Evolutionary conservation across 2,888 invertebrate species (phyloP).

Genomic region (Rhamphomyia laevipes): DNA sequence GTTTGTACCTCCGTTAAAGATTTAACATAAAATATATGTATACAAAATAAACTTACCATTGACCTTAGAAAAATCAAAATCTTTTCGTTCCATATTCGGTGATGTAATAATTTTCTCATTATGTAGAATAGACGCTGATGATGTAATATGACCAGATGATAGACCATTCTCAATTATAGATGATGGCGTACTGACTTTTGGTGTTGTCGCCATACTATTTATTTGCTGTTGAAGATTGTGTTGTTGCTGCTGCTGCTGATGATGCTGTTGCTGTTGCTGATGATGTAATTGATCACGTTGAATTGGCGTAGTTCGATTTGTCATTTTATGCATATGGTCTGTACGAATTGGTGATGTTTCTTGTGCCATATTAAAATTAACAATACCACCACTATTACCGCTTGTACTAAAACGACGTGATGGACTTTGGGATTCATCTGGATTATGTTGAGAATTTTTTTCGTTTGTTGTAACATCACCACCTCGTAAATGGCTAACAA

Average conservation of each 20-base stretch:
- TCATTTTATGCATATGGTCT: neutral
- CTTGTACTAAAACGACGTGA: neutral
- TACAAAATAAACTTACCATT: conserved; percentile 32
- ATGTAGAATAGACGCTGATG: conserved; percentile 19
- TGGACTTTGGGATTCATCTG: neutral
- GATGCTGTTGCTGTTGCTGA: conserved; percentile 11
- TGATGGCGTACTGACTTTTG: conserved; percentile 27
- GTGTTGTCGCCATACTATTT: conserved; percentile 22
- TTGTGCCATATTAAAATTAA: neutral
- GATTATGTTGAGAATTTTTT: neutral
- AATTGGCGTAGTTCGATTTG: conserved; percentile 2
- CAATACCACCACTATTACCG: conserved; percentile 1
- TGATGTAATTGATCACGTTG: conserved; percentile 1
- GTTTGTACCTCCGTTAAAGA: no score
- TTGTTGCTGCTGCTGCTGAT: conserved; percentile 9
- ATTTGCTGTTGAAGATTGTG: conserved; percentile 8
- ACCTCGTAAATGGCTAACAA: neutral
- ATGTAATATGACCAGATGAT: conserved; percentile 21
- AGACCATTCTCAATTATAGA: conserved; percentile 18
- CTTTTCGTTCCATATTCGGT: conserved; percentile 30
- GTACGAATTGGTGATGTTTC: conserved; percentile 1
- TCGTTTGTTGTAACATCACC: conserved; percentile 1
- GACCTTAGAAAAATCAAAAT: conserved; percentile 37
- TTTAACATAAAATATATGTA: no score
- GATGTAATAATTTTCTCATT: conserved; percentile 31